Conservation (phyloP, 2,113 vertebrate genomes). For the Protobothrops flavoviridis region DNA sequence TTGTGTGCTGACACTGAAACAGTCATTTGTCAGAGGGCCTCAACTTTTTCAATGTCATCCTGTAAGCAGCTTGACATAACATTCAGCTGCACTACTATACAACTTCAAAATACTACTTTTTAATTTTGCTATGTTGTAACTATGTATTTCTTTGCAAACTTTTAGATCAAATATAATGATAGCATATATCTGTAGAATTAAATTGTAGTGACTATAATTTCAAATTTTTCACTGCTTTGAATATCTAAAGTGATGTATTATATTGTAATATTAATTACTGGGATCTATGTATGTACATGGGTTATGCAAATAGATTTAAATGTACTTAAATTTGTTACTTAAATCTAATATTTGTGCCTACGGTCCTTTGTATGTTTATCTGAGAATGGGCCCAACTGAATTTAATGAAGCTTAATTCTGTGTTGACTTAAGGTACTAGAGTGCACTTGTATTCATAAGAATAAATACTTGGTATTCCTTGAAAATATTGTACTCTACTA, state of each 20-base stretch:
- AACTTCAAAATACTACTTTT: conserved; percentile 62
- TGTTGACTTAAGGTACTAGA: not conserved
- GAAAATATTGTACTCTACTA: conserved; percentile 18
- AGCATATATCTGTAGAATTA: conserved; percentile 37
- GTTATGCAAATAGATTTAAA: not conserved
- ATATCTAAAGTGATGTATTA: conserved; percentile 61
- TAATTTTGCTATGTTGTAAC: conserved; percentile 43
- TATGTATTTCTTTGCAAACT: conserved; percentile 33
- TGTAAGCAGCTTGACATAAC: conserved; percentile 75
- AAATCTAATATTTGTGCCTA: conserved; percentile 4
- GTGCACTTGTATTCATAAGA: conserved; percentile 24
- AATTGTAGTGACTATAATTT: conserved; percentile 50
- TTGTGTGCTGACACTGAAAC: conserved; percentile 86
- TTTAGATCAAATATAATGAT: conserved; percentile 47
- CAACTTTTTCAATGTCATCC: conserved; percentile 87
- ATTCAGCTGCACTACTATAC: conserved; percentile 68
- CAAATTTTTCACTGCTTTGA: conserved; percentile 42
- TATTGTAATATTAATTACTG: conserved; percentile 60
- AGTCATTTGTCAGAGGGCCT: conserved; percentile 78
- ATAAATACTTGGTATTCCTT: conserved; percentile 41
- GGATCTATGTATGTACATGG: conserved; percentile 48
- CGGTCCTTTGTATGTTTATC: not conserved
- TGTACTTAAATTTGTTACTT: conserved; percentile 34
- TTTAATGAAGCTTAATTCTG: not conserved
- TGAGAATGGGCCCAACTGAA: not conserved